A percentile compares a stretch with the other conserved stretches of the same genome.
These are phyloP conservation scores for Vulpes vulpes DNA, from an alignment of 2,113 vertebrate genomes.

Conservation along the genomic window DNA sequence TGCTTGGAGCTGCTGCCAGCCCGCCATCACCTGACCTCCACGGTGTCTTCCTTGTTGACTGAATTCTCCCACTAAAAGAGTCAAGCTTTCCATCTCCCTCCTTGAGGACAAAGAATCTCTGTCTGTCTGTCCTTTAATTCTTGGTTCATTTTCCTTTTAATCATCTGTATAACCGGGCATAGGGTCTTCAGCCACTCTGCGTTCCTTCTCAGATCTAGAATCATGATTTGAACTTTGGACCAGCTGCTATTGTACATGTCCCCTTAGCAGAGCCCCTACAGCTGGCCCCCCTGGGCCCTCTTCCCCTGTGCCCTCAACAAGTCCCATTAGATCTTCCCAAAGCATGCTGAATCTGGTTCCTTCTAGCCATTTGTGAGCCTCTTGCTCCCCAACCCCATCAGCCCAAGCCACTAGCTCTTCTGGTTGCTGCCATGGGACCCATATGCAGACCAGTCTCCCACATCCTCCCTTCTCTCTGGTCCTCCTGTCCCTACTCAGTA, in stretches of 20 bases:
- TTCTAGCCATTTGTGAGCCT: fast-evolving
- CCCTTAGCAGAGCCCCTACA: background rate
- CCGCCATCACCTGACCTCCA: background rate
- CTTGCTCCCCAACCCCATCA: fast-evolving
- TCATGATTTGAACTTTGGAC: background rate
- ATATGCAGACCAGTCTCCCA: background rate
- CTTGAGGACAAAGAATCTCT: background rate
- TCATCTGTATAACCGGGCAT: background rate
- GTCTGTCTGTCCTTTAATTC: background rate
- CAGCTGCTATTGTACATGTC: background rate
- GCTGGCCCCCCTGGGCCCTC: background rate
- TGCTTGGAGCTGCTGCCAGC: background rate
- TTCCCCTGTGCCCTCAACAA: background rate
- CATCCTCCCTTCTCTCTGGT: background rate
- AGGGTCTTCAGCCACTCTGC: background rate
- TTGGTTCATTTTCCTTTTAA: background rate
- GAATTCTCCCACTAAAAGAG: background rate
- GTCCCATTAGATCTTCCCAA: background rate
- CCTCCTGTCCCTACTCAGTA: background rate
- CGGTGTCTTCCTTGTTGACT: background rate
- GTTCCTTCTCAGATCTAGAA: background rate
- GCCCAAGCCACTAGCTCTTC: background rate
- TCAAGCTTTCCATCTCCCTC: background rate
- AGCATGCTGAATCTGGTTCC: background rate
- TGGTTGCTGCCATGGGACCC: background rate